These are phyloP conservation scores for Chrysoperla carnea DNA, from an alignment of 1,140 invertebrate species.

Conservation along the genomic window DNA sequence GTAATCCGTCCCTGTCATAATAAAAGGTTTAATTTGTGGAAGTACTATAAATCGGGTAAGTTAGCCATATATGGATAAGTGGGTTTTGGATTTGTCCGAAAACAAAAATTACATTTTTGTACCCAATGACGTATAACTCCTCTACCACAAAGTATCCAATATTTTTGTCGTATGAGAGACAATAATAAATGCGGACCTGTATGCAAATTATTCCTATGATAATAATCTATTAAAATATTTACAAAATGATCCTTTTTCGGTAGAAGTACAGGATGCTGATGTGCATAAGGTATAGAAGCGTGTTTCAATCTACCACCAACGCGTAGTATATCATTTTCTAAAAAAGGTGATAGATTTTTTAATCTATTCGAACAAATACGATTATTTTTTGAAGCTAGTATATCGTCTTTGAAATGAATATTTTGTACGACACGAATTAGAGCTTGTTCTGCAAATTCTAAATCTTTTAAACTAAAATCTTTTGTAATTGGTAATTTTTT, in stretches of 20 bases:
- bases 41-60: not conserved
- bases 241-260: no score
- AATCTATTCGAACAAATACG: no score
- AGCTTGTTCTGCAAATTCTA: no score
- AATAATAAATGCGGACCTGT: slow-evolving; percentile 6
- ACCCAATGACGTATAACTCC: no score
- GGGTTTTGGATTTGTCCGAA: not conserved
- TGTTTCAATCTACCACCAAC: slow-evolving; percentile 13
- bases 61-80: not conserved
- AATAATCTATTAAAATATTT: slow-evolving; percentile 8
- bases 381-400: no score
- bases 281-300: slow-evolving; percentile 4
- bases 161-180: slow-evolving; percentile 8
- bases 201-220: slow-evolving; percentile 9
- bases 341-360: slow-evolving; percentile 7
- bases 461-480: no score
- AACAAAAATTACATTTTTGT: no score
- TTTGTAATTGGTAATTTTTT: no score
- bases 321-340: slow-evolving; percentile 8
- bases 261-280: slow-evolving; percentile 13
- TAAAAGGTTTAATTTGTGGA: slow-evolving; percentile 9
- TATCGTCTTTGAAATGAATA: no score
- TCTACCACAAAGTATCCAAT: slow-evolving; percentile 10
- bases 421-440: no score
- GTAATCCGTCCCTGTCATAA: slow-evolving; percentile 13